Base-by-base conservation (phyloP, 2,888 invertebrate species). In the Calameuta idolon region DNA sequence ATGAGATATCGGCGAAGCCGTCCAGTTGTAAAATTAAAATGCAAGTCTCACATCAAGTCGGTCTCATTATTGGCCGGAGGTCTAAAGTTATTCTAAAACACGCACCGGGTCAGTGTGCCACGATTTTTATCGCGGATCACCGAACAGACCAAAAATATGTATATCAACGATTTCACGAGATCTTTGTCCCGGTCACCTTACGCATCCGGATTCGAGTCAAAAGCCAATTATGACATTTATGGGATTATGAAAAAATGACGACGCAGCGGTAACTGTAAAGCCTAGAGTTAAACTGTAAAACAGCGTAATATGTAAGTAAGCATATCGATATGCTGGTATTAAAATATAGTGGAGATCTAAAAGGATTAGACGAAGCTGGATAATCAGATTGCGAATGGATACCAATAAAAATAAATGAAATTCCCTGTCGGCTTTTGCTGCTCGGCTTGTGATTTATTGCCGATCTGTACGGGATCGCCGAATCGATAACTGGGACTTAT, bases 51-150 rank as follows among this genome's bases (percentile, higher is more conserved):
- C 83, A 82, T 76, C 79, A 81, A 79, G 75, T 77, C 80, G 83
- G 82, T 86, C 88, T 87, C 89, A 89, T 89, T 89, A 87, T 85
- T 82, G 80, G 80, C 77, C 82, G 76, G 77, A 79, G 74, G 69
- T 55, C 84, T 84, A 87, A 88, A 89, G 87, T 89, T 88, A 90
- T 90, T 90, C 89, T 86, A 89, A 89, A 89, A 87, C 87, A 85
- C 84, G 81, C 77, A 34, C 35, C 75, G 69, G 78, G 78, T 78
- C 73, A 78, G 78, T 78, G 71, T 78, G 78, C 78, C 78, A 76
- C 75, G 69, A 78, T 40, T 78, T 78, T 78, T 73, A 75, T 78
- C 35, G 78, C 33, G 30, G 40, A 35, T 69, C 31, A 68, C 34
- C 68, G 34, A 31, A 33, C 71, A 33, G 11, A 34, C 71, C 23